Evolutionary conservation across 1,140 invertebrate genomes (phyloP).

Genomic region (Antheraea pernyi): DNA sequence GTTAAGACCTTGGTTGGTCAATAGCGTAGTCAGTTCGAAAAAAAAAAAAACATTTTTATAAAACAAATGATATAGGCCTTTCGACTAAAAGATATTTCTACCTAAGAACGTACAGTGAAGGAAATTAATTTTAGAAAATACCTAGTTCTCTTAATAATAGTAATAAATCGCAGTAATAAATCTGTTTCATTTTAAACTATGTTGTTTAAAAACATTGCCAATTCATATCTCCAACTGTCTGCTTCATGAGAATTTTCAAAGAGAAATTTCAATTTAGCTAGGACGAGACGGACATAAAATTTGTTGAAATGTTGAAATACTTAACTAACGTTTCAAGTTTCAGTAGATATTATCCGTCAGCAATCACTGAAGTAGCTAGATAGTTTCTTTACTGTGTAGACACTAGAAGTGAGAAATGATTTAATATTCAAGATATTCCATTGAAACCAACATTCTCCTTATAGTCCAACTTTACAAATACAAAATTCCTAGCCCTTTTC

Average conservation of each 20-base stretch:
- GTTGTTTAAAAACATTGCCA: not conserved
- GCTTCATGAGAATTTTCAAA: not conserved
- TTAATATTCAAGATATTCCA: not conserved
- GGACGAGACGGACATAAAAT: not conserved
- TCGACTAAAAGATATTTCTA: not conserved
- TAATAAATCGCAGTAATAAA: not conserved
- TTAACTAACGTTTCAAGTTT: not conserved
- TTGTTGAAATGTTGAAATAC: constrained; percentile 8
- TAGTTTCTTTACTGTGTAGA: not conserved
- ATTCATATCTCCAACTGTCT: not conserved
- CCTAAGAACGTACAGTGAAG: not conserved
- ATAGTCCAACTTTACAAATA: not conserved
- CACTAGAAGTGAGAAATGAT: not conserved
- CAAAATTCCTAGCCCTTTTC: too few species aligned
- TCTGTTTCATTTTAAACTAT: not conserved
- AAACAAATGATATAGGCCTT: not conserved
- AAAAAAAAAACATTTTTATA: too few species aligned
- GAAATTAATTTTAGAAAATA: not conserved
- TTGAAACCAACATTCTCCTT: not conserved
- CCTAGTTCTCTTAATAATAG: not conserved
- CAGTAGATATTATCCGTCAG: constrained; percentile 7
- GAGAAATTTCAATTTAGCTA: constrained; percentile 14
- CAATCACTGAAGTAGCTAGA: not conserved
- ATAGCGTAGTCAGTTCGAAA: too few species aligned
- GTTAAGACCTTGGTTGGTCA: too few species aligned